phyloP scores from a whole-genome alignment of 2,113 vertebrate genomes.

The Oophaga pumilio region DNA sequence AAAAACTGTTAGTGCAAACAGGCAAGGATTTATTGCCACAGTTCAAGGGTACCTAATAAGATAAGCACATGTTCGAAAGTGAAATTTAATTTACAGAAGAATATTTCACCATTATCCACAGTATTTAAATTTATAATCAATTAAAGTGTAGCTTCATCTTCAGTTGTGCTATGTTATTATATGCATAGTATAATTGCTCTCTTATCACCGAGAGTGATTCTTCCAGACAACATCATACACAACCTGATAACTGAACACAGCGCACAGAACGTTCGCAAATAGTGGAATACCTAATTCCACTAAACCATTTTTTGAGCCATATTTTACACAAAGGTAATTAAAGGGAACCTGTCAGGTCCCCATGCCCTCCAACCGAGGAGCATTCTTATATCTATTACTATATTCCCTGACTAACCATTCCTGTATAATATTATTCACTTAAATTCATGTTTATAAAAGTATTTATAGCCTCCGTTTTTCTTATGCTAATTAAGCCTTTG shows the following conservation, averaged over 20 bases:
- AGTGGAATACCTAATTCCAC: background rate
- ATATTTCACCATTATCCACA: background rate
- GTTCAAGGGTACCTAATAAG: background rate
- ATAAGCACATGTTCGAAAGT: background rate
- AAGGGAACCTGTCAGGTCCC: too few species aligned
- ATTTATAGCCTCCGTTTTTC: too few species aligned
- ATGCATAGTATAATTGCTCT: too few species aligned
- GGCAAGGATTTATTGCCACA: background rate
- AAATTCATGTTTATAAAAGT: too few species aligned
- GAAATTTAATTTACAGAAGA: background rate
- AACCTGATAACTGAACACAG: background rate
- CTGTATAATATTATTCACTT: too few species aligned
- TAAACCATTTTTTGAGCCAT: background rate
- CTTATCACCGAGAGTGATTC: too few species aligned
- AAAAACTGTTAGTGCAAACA: conserved; percentile 15
- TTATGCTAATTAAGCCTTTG: too few species aligned
- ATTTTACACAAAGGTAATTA: background rate
- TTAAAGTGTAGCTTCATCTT: background rate
- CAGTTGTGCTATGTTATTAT: too few species aligned
- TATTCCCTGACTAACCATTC: too few species aligned
- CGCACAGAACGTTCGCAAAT: background rate
- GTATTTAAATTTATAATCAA: too few species aligned
- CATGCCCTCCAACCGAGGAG: too few species aligned
- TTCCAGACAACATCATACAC: background rate
- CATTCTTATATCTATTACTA: too few species aligned